These are phyloP conservation scores for Lutraria lutraria DNA, from an alignment of 2,888 invertebrate genomes.

Conservation along the genomic window DNA sequence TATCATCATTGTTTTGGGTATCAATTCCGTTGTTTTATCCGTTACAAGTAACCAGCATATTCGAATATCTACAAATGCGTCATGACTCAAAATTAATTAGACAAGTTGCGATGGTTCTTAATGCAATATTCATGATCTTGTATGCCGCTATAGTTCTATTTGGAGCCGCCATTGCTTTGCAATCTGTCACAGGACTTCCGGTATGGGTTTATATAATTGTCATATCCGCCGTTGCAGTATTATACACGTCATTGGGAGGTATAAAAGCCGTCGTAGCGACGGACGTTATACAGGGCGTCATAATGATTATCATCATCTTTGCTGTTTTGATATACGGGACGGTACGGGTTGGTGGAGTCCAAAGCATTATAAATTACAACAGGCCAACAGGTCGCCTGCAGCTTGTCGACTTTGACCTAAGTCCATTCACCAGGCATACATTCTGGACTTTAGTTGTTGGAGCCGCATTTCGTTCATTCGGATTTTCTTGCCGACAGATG, in stretches of 20 bases:
- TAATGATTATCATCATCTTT: constrained; percentile 53
- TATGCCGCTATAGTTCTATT: constrained; percentile 58
- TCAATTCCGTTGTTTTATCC: constrained; percentile 58
- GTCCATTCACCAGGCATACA: constrained; percentile 52
- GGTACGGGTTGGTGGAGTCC: constrained; percentile 50
- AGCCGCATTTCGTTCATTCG: constrained; percentile 12
- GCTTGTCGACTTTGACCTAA: constrained; percentile 54
- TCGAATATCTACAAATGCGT: constrained; percentile 53
- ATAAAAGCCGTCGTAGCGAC: constrained; percentile 59
- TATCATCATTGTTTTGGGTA: constrained; percentile 48
- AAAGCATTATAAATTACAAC: constrained; percentile 49
- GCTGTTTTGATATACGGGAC: constrained; percentile 57
- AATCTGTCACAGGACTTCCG: constrained; percentile 50
- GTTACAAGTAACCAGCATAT: constrained; percentile 60
- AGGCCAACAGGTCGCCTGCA: constrained; percentile 47
- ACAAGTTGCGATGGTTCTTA: constrained; percentile 41
- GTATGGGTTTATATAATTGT: constrained; percentile 40
- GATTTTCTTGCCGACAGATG: constrained; percentile 41
- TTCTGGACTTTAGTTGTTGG: constrained; percentile 62
- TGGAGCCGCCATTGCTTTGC: constrained; percentile 55
- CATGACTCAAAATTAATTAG: constrained; percentile 45
- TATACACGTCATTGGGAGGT: constrained; percentile 58
- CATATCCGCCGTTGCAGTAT: constrained; percentile 46
- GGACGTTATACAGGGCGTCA: constrained; percentile 59
- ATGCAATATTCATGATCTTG: constrained; percentile 42